Evolutionary conservation across 2,113 vertebrate genomes (phyloP), one percentile per base, ranked within the genome.

Genomic region (Lophochroa leadbeateri): DNA sequence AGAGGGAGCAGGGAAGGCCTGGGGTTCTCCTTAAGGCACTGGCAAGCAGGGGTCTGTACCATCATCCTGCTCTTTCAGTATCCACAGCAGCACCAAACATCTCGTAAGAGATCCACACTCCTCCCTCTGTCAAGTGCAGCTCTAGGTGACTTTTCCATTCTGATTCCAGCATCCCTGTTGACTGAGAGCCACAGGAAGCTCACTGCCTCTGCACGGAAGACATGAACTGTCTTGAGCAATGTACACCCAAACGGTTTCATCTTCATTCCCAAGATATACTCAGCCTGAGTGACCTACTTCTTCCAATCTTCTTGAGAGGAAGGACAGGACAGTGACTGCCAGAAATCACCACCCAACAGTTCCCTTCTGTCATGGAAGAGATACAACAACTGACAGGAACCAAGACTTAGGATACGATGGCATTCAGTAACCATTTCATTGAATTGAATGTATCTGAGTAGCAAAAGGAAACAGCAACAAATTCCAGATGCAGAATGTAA

Each of bases 401-500:
- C 76, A 78, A 64, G 39, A 88, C 39, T 72, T 70, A 81, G 90
- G 95, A 57, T 47, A 83, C 13, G 7, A 88, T 78, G 94, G 80
- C 57, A 75, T 81, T 86, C 24, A 5, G 72, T 87, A 90, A 84
- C 69, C 52, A 44, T 91, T 79, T 81, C 64, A 78, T 44, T 78
- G 79, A 64, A 67, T 9, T 82, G 55, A 88, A 86, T 82, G 80
- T 84, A 85, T 82, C 81, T 28, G 70, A 96, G 90, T 83, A 94
- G 94, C 86, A 83, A 96, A 94, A 94, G 88, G 83, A 96, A 96
- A 96, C 86, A 92, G 79, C 95, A 94, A 96, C 88, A 95, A 94
- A 95, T 96, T 96, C 96, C 96, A 97, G 95, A 96, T 95, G 96
- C 94, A 94, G 88, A 93, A 88, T 91, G 90, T 93, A 96, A 97